These are phyloP conservation scores for Melanostigma gelatinosum DNA, from an alignment of 2,113 vertebrate genomes.

Conservation along the genomic window DNA sequence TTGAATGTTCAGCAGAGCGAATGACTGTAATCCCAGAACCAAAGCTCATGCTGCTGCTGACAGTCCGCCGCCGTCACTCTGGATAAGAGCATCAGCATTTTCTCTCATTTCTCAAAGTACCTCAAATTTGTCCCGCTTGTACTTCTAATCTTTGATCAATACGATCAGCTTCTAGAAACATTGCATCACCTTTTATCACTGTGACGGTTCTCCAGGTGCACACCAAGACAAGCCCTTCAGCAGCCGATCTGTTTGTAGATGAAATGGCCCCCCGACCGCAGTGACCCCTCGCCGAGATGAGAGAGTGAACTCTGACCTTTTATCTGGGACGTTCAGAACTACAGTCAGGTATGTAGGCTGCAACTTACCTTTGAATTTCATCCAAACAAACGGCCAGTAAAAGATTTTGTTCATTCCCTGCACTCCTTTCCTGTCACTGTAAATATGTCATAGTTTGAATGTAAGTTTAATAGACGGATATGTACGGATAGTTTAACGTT, in stretches of 20 bases:
- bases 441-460: neutral
- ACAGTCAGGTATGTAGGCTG: constrained; percentile 19
- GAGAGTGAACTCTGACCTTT: constrained; percentile 38
- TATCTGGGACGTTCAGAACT: constrained; percentile 16
- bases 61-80: constrained; percentile 39
- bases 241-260: constrained; percentile 44
- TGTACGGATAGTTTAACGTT: too few species aligned
- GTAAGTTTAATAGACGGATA: neutral
- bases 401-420: neutral
- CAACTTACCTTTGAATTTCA: constrained; percentile 9
- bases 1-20: neutral
- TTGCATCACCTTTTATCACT: neutral
- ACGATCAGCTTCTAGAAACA: neutral
- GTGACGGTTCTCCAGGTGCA: neutral
- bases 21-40: constrained; percentile 59
- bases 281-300: constrained; percentile 35
- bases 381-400: neutral
- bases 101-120: neutral
- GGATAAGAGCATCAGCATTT: constrained; percentile 46
- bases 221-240: neutral
- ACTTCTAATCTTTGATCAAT: neutral
- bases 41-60: constrained; percentile 25
- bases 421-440: neutral
- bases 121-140: neutral
- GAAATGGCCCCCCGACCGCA: constrained; percentile 3